These are phyloP conservation scores for Cheumatopsyche charites DNA, from an alignment of 1,140 invertebrate species.

Conservation along the genomic window DNA sequence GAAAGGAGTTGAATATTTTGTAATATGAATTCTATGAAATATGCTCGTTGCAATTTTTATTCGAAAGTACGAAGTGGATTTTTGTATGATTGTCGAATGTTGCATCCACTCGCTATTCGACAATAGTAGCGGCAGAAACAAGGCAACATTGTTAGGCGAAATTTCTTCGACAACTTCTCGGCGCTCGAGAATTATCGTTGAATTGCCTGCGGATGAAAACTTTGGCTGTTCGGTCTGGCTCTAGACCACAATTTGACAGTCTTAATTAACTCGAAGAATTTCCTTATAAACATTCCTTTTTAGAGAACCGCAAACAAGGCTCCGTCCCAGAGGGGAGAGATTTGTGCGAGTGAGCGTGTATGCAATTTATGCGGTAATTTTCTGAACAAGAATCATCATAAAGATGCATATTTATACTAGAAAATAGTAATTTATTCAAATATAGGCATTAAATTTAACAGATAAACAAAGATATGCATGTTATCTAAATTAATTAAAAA, in stretches of 20 bases:
- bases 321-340: neutral
- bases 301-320: constrained; percentile 9
- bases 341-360: neutral
- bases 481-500: too few species aligned
- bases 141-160: constrained; percentile 41
- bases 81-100: neutral
- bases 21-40: too few species aligned
- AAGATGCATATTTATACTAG: too few species aligned
- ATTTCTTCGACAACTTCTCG: constrained; percentile 38
- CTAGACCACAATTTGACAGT: constrained; percentile 43
- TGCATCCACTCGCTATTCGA: constrained; percentile 17
- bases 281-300: constrained; percentile 27
- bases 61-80: too few species aligned
- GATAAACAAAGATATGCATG: too few species aligned
- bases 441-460: too few species aligned
- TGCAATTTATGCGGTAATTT: too few species aligned
- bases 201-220: constrained; percentile 38
- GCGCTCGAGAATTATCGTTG: constrained; percentile 28
- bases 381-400: too few species aligned
- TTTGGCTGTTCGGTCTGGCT: constrained; percentile 40
- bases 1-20: too few species aligned
- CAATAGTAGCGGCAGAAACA: constrained; percentile 36
- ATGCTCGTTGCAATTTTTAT: too few species aligned
- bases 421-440: too few species aligned
- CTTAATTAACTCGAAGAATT: constrained; percentile 45